Conservation (phyloP, 2,113 vertebrate genomes). For the Polypterus bichir region DNA sequence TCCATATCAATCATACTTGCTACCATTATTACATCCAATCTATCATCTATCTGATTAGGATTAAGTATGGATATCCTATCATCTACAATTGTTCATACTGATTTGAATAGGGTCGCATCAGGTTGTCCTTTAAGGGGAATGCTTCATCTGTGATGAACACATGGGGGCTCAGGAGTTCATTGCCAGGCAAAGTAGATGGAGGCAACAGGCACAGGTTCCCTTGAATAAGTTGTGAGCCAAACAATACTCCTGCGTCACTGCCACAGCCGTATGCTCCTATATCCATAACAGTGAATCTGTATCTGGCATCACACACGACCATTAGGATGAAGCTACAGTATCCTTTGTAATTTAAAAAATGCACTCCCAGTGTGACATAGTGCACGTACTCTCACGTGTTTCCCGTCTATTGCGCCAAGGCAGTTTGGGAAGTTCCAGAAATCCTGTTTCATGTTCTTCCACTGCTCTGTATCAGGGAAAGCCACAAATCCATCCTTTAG, state of each 20-base stretch:
- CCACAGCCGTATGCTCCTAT: conserved; percentile 17
- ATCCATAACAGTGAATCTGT: conserved; percentile 14
- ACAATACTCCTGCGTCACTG: conserved; percentile 14
- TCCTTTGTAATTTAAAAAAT: conserved; percentile 17
- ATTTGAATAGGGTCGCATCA: conserved; percentile 7
- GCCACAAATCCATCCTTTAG: background rate
- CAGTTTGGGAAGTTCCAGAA: conserved; percentile 18
- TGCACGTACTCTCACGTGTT: conserved; percentile 11
- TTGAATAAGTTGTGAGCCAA: no score
- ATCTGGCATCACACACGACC: conserved; percentile 14
- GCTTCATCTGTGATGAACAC: conserved; percentile 11
- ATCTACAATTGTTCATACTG: no score
- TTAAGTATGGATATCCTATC: no score
- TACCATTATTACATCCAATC: no score
- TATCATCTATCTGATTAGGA: no score
- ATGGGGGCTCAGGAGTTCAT: background rate
- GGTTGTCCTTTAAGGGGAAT: conserved; percentile 12
- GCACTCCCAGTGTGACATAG: conserved; percentile 8
- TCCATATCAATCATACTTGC: no score
- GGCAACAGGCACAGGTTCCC: no score
- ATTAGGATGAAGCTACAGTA: conserved; percentile 17
- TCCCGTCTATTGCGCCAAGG: conserved; percentile 11
- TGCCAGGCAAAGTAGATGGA: no score
- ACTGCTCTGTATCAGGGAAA: background rate
- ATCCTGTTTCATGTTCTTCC: background rate